Evolutionary conservation across 2,797 vertebrate species (phyloP).

Genomic region (Notolepis coatsorum): DNA sequence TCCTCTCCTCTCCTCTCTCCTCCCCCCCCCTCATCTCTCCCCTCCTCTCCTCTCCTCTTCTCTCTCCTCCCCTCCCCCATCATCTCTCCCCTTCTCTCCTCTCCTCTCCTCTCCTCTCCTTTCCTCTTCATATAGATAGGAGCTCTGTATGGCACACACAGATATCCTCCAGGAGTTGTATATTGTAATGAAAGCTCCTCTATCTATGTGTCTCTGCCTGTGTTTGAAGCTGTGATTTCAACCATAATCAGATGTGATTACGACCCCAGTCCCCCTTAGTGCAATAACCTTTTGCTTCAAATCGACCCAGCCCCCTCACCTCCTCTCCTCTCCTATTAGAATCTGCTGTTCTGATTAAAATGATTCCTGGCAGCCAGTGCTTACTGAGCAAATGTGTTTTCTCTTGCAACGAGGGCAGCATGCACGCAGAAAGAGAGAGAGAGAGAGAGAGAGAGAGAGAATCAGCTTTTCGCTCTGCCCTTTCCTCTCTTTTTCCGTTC

Average conservation of each 20-base stretch:
- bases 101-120: no score
- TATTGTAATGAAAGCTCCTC: background rate
- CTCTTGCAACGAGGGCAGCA: conserved; percentile 24
- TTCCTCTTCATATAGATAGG: no score
- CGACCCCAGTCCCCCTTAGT: conserved; percentile 56
- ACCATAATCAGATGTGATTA: conserved; percentile 72
- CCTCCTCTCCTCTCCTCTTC: no score
- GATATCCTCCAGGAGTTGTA: no score
- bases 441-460: conserved; percentile 42
- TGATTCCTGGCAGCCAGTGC: conserved; percentile 69
- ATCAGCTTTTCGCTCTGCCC: conserved; percentile 66
- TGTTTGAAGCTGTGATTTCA: conserved; percentile 60
- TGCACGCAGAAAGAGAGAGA: conserved; percentile 4
- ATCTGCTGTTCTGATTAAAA: conserved; percentile 78
- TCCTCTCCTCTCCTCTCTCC: no score
- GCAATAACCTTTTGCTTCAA: conserved; percentile 77
- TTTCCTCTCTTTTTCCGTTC: background rate
- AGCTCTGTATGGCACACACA: no score
- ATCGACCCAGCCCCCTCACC: conserved; percentile 73
- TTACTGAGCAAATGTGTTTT: conserved; percentile 73
- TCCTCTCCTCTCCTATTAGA: conserved; percentile 72
- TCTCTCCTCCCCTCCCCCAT: no score
- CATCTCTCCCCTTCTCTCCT: no score
- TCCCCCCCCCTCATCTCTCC: no score
- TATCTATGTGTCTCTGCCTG: conserved; percentile 1